Evolutionary conservation across 2,113 vertebrate genomes (phyloP).

Genomic region (Sarotherodon lohbergeri): DNA sequence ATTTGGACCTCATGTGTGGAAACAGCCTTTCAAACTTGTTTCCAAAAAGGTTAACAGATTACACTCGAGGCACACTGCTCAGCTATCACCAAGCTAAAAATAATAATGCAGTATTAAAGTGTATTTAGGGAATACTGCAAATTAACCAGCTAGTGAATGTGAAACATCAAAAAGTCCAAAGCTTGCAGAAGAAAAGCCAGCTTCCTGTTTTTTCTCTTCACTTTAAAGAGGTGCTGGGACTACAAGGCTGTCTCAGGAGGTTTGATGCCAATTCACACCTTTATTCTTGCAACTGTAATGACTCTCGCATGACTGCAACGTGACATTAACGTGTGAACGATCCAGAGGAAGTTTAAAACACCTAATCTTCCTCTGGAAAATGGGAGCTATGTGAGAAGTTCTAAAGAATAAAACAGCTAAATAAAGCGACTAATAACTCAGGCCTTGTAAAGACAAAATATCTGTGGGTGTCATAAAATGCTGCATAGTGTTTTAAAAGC

Average conservation of each 20-base stretch:
- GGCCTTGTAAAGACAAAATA: not conserved
- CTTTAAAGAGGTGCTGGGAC: not conserved
- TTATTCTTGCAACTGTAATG: not conserved
- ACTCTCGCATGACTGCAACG: not conserved
- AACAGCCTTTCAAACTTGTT: not conserved
- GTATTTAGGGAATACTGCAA: not conserved
- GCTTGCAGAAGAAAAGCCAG: not conserved
- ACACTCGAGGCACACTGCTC: not conserved
- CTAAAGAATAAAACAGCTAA: not conserved
- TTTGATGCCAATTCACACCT: slow-evolving; percentile 16
- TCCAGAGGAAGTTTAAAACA: not conserved
- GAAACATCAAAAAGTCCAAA: not conserved
- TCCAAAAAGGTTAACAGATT: not conserved
- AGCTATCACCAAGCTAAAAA: not conserved
- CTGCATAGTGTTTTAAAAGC: not conserved
- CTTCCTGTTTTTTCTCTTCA: not conserved
- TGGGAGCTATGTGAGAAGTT: not conserved
- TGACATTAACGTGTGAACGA: not conserved
- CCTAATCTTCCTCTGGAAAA: not conserved
- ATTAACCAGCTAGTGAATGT: not conserved
- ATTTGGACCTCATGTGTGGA: not conserved
- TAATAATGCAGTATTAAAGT: not conserved
- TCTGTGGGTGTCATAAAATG: not conserved
- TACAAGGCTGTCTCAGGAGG: not conserved
- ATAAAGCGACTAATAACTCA: not conserved